Evolutionary conservation across 2,113 vertebrate genomes (phyloP), one percentile per base, ranked within the genome.

Genomic region (Cinclus cinclus): DNA sequence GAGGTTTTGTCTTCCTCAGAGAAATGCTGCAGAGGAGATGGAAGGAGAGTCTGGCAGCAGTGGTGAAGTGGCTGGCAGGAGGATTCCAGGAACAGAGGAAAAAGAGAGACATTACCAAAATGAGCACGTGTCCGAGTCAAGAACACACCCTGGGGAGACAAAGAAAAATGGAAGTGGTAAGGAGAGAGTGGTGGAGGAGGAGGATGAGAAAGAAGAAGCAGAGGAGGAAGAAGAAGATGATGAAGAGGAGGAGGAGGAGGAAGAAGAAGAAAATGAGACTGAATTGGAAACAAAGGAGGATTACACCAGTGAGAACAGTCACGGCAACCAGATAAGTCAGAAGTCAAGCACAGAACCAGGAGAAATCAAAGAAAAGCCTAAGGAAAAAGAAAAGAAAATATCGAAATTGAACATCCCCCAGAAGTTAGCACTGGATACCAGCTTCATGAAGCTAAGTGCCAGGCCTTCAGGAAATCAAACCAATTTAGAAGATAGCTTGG

Each of bases 401-500:
- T 98, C 98, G 50, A 99, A 99, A 92, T 75, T 99, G 89, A 99
- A 99, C 75, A 98, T 98, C 49, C 98, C 99, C 13, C 98, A 98
- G 68, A 98, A 99, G 70, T 91, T 99, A 83, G 96, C 98, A 0
- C 65, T 99, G 27, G 98, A 98, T 42, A 98, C 98, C 39, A 98
- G 98, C 74, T 98, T 99, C 77, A 98, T 99, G 76, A 99, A 99
- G 89, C 96, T 99, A 74, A 99, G 98, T n/a, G 98, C 99, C 49
- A 98, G 99, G 70, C 99, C 99, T 10, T 99, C 99, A 7, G 99
- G 99, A 92, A 99, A 99, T 76, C 99, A 99, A 96, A 99, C 99
- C 5, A 99, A 99, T 91, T 96, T 99, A 89, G 99, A 99, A 9
- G 98, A 97, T 5, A 99, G 99, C 25, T 97, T 99, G 79, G 97